These are phyloP conservation scores for Plagiodera versicolora DNA, from an alignment of 2,888 invertebrate genomes.

Conservation along the genomic window DNA sequence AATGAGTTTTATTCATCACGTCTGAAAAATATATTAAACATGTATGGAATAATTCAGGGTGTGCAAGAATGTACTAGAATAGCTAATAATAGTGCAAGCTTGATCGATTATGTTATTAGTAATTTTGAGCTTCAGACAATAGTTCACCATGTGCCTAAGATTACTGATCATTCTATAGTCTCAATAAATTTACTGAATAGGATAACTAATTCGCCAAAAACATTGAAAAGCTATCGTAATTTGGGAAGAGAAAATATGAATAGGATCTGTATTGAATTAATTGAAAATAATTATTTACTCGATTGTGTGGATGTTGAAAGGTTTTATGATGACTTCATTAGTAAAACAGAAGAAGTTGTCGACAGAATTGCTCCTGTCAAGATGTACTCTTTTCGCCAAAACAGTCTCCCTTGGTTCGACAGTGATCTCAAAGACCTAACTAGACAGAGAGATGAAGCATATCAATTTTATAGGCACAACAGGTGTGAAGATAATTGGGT, in stretches of 20 bases:
- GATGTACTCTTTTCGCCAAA: not conserved
- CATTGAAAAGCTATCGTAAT: not conserved
- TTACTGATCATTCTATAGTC: not conserved
- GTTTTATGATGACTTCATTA: not conserved
- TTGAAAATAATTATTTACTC: not conserved
- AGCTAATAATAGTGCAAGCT: slow-evolving; percentile 3
- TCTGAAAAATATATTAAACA: slow-evolving; percentile 2
- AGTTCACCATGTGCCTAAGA: slow-evolving; percentile 7
- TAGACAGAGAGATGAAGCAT: not conserved
- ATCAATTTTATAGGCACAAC: too few species aligned
- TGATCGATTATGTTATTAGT: slow-evolving; percentile 10
- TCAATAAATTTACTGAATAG: not conserved
- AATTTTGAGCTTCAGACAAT: slow-evolving; percentile 5
- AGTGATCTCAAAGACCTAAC: not conserved
- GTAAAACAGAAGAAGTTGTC: not conserved
- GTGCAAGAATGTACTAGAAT: slow-evolving; percentile 10
- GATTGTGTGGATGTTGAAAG: not conserved
- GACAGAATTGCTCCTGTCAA: not conserved
- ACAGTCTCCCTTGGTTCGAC: not conserved
- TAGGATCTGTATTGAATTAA: not conserved
- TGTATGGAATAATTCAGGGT: slow-evolving; percentile 5
- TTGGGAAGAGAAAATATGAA: not conserved
- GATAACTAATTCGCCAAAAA: not conserved
- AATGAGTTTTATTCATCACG: slow-evolving; percentile 1
- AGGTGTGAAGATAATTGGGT: not conserved